These are phyloP conservation scores for Lamprotornis superbus DNA, from an alignment of 2,113 vertebrate species.

Conservation along the genomic window DNA sequence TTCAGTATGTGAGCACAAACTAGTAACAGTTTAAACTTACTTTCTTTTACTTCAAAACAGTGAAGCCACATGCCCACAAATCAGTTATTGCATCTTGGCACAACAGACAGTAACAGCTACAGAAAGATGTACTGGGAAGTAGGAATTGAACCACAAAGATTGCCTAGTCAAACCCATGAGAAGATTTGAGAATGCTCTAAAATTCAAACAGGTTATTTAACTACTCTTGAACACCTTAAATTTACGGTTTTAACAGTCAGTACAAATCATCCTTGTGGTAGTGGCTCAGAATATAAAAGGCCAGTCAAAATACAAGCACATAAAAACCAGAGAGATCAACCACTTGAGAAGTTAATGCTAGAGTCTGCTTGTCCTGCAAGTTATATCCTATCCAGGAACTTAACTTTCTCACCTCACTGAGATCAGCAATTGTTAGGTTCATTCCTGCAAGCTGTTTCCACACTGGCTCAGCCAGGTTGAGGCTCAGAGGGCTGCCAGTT, in stretches of 20 bases:
- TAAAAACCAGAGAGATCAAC: background rate
- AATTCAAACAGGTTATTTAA: background rate
- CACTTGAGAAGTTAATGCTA: background rate
- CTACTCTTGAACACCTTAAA: background rate
- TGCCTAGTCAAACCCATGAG: background rate
- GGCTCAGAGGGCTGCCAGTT: constrained; percentile 95
- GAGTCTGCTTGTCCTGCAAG: background rate
- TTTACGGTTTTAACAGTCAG: background rate
- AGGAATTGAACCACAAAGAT: background rate
- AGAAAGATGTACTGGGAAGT: background rate
- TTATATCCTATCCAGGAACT: background rate
- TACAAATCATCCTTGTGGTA: background rate
- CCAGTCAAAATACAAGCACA: background rate
- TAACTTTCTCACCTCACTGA: constrained; percentile 86
- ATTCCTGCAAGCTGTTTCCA: constrained; percentile 99
- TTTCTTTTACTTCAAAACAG: background rate
- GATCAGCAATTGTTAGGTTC: constrained; percentile 98
- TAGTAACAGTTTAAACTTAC: background rate
- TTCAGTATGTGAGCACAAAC: background rate
- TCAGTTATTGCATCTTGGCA: background rate
- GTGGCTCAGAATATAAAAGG: background rate
- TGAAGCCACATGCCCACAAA: rapidly evolving
- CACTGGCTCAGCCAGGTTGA: constrained; percentile 95
- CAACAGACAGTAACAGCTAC: background rate
- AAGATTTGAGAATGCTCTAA: background rate